A percentile compares a stretch with the other conserved stretches of the same genome.
Conservation (phyloP, 2,113 vertebrate genomes). For the Mesocricetus auratus region DNA sequence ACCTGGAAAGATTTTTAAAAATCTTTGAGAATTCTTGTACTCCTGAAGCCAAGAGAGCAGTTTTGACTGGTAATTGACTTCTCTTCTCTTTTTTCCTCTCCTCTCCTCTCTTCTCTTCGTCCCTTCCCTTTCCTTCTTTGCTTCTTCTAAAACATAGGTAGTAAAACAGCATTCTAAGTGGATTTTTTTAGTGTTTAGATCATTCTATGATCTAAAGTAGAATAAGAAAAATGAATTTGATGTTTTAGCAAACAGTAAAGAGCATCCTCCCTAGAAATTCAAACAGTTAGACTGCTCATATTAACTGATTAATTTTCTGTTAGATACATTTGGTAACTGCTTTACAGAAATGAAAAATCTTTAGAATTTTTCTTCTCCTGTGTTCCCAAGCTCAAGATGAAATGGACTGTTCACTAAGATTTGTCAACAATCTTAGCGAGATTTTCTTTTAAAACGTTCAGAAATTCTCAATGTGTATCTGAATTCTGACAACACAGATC, state of each 20-base stretch:
- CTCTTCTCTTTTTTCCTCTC: background rate
- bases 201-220: background rate
- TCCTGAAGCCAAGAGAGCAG: background rate
- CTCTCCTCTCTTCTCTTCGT: fast-evolving
- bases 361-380: background rate
- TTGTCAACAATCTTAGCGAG: background rate
- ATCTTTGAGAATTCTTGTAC: background rate
- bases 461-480: background rate
- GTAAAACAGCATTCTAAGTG: background rate
- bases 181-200: background rate
- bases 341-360: background rate
- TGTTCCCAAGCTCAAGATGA: constrained; percentile 18
- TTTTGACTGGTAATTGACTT: background rate
- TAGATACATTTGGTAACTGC: background rate
- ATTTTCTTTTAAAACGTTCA: background rate
- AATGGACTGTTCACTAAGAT: background rate
- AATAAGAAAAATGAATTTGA: constrained; percentile 18
- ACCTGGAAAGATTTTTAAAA: background rate
- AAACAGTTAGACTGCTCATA: background rate
- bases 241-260: background rate
- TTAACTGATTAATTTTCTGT: constrained; percentile 3
- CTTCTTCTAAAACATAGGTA: background rate
- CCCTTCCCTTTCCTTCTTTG: background rate
- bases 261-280: constrained; percentile 26
- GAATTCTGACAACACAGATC: background rate